Conservation (phyloP, 2,888 invertebrate genomes). For the Heteropelma amictum region DNA sequence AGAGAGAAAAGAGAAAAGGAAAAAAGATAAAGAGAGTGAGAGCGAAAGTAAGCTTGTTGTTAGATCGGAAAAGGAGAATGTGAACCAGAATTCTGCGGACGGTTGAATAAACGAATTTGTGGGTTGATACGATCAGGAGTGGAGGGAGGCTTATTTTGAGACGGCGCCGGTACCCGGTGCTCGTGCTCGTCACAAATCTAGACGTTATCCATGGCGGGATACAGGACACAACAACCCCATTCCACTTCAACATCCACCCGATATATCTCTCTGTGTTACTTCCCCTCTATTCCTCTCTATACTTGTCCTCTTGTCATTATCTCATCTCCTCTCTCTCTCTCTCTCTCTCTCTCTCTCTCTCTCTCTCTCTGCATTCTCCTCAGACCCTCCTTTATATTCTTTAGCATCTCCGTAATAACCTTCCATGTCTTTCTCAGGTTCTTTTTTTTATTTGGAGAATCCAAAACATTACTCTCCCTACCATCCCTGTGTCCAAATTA, state of each 20-base stretch:
- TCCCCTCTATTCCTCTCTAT: no score
- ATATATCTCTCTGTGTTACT: not conserved
- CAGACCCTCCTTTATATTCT: no score
- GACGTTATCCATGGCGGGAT: slow-evolving; percentile 56
- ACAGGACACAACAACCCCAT: slow-evolving; percentile 30
- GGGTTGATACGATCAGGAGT: slow-evolving; percentile 34
- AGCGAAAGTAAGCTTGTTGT: slow-evolving; percentile 29
- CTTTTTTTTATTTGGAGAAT: no score
- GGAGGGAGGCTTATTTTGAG: no score
- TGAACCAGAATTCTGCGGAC: slow-evolving; percentile 46
- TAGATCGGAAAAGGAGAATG: slow-evolving; percentile 36
- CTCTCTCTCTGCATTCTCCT: no score
- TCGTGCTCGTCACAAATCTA: slow-evolving; percentile 56
- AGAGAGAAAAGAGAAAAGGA: not conserved
- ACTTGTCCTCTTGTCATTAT: slow-evolving; percentile 10
- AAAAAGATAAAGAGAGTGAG: not conserved
- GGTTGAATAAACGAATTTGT: slow-evolving; percentile 34
- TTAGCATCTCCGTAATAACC: no score
- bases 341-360: not conserved
- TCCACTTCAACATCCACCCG: not conserved
- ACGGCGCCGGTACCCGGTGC: slow-evolving; percentile 39
- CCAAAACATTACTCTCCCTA: no score
- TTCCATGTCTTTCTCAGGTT: no score
- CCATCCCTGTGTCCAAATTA: no score
- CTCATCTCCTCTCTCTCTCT: not conserved